phyloP scores from a whole-genome alignment of 2,797 vertebrate species.

The Phrynocephalus vlangalii region DNA sequence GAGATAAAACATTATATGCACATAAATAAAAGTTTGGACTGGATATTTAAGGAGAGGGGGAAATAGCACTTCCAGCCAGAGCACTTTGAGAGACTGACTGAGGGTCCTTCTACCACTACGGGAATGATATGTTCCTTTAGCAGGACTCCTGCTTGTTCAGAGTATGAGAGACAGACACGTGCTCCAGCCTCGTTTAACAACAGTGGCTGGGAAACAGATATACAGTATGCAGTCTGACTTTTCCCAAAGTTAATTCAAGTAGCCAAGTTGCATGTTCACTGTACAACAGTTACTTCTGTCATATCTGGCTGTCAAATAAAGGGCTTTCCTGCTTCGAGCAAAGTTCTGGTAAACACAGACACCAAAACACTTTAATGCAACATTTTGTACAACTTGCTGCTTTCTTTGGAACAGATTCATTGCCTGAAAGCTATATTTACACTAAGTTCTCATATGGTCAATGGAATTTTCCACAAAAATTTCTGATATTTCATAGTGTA shows the following conservation, averaged over 20 bases:
- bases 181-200: background rate
- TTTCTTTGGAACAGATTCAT: constrained; percentile 55
- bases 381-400: constrained; percentile 53
- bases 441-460: constrained; percentile 49
- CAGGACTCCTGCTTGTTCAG: background rate
- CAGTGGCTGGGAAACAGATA: too few relatives aligned
- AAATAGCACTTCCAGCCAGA: background rate
- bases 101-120: background rate
- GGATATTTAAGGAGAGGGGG: too few relatives aligned
- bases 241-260: background rate
- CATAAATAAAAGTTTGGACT: background rate
- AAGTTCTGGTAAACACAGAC: constrained; percentile 58
- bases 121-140: background rate
- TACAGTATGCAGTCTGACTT: background rate
- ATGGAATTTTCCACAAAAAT: constrained; percentile 63
- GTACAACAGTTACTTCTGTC: constrained; percentile 50
- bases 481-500: constrained; percentile 52
- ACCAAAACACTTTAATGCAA: constrained; percentile 52
- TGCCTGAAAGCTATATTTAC: constrained; percentile 48
- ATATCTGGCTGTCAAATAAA: constrained; percentile 42
- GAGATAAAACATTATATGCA: background rate
- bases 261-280: constrained; percentile 7
- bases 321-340: constrained; percentile 49
- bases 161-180: background rate
- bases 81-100: background rate